Evolutionary conservation across 2,113 vertebrate genomes (phyloP).

Genomic region (Perca fluviatilis): DNA sequence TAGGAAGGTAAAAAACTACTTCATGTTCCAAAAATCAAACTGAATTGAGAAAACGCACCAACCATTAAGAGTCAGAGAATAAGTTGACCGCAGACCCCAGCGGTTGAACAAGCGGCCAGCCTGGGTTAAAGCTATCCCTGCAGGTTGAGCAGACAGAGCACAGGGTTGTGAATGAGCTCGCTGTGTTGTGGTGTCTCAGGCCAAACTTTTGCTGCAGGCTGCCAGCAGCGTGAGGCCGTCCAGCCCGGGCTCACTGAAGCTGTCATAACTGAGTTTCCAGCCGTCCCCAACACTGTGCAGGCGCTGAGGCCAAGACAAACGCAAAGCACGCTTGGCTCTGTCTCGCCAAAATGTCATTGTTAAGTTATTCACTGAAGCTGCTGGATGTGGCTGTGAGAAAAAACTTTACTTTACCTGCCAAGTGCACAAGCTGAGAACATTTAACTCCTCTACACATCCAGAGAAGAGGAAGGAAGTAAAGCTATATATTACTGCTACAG

Average conservation of each 20-base stretch:
- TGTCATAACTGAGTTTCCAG: conserved; percentile 51
- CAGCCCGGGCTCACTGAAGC: conserved; percentile 45
- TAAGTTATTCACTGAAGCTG: background rate
- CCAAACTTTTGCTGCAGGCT: conserved; percentile 16
- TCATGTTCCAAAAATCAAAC: too few species aligned
- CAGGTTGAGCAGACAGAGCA: background rate
- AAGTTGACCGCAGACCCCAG: too few species aligned
- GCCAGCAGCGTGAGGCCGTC: conserved; percentile 40
- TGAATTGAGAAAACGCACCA: too few species aligned
- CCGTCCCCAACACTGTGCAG: conserved; percentile 37
- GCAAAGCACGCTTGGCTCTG: conserved; percentile 2
- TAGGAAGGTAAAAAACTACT: too few species aligned
- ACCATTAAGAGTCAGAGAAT: background rate
- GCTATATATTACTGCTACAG: too few species aligned
- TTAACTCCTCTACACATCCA: background rate
- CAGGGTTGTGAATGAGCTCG: conserved; percentile 48
- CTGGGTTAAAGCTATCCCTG: background rate
- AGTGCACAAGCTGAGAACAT: background rate
- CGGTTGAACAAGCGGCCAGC: background rate
- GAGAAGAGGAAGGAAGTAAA: background rate
- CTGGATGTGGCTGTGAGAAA: conserved; percentile 5
- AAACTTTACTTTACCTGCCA: background rate
- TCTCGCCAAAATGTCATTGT: conserved; percentile 13
- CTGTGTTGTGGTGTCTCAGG: conserved; percentile 37
- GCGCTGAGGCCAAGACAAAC: conserved; percentile 47